A percentile compares a stretch with the other conserved stretches of the same genome.
phyloP scores from a whole-genome alignment of 2,113 vertebrate genomes.

The Corythaeola cristata region DNA sequence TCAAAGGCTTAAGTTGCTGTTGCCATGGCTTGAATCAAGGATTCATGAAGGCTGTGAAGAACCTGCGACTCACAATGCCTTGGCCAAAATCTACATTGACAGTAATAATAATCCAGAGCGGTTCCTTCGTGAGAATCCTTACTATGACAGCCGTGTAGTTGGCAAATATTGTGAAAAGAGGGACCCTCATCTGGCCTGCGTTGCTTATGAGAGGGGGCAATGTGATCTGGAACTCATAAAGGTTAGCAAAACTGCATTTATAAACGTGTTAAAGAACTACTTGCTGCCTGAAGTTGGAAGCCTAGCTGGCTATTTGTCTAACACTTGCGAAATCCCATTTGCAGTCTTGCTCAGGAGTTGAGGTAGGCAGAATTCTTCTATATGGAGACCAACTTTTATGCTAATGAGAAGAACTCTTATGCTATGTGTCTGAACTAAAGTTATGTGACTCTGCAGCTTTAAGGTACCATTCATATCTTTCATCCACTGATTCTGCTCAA shows the following conservation, averaged over 20 bases:
- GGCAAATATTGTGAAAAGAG: constrained; percentile 91
- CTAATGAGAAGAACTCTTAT: background rate
- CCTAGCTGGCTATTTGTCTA: background rate
- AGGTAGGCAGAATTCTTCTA: background rate
- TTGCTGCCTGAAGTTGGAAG: background rate
- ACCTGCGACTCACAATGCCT: constrained; percentile 89
- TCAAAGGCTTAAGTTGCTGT: constrained; percentile 86
- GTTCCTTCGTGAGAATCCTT: constrained; percentile 89
- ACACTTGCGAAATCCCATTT: background rate
- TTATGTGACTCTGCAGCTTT: background rate
- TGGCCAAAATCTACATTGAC: constrained; percentile 95
- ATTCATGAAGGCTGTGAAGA: constrained; percentile 91
- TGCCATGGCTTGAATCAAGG: constrained; percentile 90
- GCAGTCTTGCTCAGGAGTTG: background rate
- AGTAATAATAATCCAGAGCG: constrained; percentile 90
- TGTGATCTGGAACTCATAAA: constrained; percentile 93
- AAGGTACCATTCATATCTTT: background rate
- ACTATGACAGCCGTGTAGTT: constrained; percentile 88
- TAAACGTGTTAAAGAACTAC: background rate
- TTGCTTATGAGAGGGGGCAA: constrained; percentile 89
- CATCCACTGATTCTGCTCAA: background rate
- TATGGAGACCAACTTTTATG: background rate
- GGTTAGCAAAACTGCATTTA: constrained; percentile 69
- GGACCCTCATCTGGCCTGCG: constrained; percentile 89
- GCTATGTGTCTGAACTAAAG: background rate